Base-by-base conservation (phyloP, 1,140 invertebrate species). In the Euschistus heros region DNA sequence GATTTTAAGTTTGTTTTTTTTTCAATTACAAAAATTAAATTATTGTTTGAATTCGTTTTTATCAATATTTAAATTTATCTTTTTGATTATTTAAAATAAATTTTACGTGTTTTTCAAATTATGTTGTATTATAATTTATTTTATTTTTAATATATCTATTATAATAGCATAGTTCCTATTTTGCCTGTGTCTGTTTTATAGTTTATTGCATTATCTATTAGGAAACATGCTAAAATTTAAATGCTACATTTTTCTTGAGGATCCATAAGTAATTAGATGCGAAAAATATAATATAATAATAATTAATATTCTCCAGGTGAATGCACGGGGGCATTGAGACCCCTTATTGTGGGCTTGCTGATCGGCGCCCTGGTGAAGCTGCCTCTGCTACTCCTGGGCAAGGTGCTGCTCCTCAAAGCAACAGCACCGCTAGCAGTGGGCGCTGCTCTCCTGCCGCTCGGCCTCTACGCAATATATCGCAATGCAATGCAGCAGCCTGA, bases 401-500 rank as follows among this genome's bases (percentile, higher is more conserved):
- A 67, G 26, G 17, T 62, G 30, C 27, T 67, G 8, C 54, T 67
- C 2, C 37, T 64, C 59, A 67, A 67, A 55, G 13, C 59, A 1
- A 37, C 62, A 1, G 33, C 59, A 2, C 66, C 66, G 15, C 27
- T 64, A 3, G 66, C 66, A 2, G 62, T 54, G 33, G 62, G 24
- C 1, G 46, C 37, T 20, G 62, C 62, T 1, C 62, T 64, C 0
- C 37, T 67, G 22, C 66, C 66, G 15, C 54, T 67, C 20, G 50
- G 47, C 2, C 54, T 57, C n/a, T 22, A 64, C 20, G 22, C 46
- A 15, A 20, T 64, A n/a, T 46, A 44, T 8, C 22, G 62, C 13
- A 20, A n/a, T 18, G 14, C 22, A 1, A 1, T 20, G 7, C 62
- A 27, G 37, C 30, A 37, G 30, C 22, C 26, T 10, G 22, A 26